Base-by-base conservation (phyloP, 2,888 invertebrate genomes). In the Scrobipalpa atriplicella region DNA sequence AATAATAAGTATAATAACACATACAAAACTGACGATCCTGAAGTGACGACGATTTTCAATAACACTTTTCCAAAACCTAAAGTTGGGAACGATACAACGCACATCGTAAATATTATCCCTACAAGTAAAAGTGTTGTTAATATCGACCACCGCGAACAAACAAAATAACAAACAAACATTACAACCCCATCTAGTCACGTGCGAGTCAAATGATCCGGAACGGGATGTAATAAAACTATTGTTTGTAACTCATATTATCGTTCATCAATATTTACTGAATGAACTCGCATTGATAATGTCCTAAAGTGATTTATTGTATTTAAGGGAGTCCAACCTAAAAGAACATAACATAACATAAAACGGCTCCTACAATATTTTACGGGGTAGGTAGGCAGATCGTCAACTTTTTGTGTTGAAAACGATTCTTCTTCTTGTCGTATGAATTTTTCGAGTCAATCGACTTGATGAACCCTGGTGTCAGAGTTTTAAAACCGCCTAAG, bases 181-280 rank as follows among this genome's bases (percentile, higher is more conserved):
- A 82, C 85, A 86, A 83, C 85, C 88, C 88, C 83, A 84, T 79
- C 80, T 78, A 82, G 87, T 83, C 90, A 90, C 89, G 90, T 89
- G 90, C 86, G 80, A 77, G 86, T 83, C 84, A 86, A 90, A 90
- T 90, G 89, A 86, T 81, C 84, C 78, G 83, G 79, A 82, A 89
- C 87, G 82, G 89, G 87, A 90, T 89, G 89, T 85, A 85, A 89
- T 90, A 89, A 89, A 87, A 78, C 83, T 84, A 85, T 86, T 86
- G 86, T 86, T 86, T 86, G 86, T 85, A 85, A 79, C 78, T 83
- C 87, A 82, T 79, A 80, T 79, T 83, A 82, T 82, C 85, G 78
- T 85, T 86, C 86, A 87, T 89, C 87, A 87, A 86, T 87, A 86
- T 87, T 85, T 85, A 84, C 83, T 80, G 10, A 80, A 72, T 69